These are phyloP conservation scores for Diuraphis noxia DNA, from an alignment of 1,140 invertebrate species.

Conservation along the genomic window DNA sequence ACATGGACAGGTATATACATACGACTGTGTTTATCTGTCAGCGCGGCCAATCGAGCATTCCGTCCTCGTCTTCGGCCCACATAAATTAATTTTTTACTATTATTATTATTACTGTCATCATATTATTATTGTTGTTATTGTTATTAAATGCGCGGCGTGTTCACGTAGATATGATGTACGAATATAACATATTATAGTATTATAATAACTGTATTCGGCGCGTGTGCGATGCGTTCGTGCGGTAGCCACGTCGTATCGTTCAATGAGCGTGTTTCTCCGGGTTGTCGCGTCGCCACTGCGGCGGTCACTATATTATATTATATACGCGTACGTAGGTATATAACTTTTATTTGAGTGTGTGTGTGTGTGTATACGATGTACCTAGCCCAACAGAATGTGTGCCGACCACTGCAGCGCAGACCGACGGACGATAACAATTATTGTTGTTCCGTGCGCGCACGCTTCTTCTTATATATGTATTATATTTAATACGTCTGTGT, in stretches of 20 bases:
- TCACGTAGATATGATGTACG: neutral
- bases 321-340: neutral
- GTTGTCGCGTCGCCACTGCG: neutral
- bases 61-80: slow-evolving; percentile 37
- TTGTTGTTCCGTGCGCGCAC: neutral
- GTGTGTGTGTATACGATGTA: neutral
- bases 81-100: slow-evolving; percentile 15
- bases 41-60: neutral
- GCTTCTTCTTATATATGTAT: neutral
- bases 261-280: neutral
- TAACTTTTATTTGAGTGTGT: too few relatives aligned
- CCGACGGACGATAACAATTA: neutral
- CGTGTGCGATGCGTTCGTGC: neutral
- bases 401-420: neutral
- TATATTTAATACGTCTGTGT: neutral
- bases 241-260: neutral
- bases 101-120: neutral
- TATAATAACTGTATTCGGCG: neutral
- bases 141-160: neutral
- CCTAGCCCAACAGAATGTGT: neutral
- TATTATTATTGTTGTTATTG: neutral
- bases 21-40: neutral
- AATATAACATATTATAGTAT: neutral
- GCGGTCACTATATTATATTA: neutral
- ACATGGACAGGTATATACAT: neutral